Base-by-base conservation (phyloP, 2,888 invertebrate genomes). In the Augochlorella aurata region DNA sequence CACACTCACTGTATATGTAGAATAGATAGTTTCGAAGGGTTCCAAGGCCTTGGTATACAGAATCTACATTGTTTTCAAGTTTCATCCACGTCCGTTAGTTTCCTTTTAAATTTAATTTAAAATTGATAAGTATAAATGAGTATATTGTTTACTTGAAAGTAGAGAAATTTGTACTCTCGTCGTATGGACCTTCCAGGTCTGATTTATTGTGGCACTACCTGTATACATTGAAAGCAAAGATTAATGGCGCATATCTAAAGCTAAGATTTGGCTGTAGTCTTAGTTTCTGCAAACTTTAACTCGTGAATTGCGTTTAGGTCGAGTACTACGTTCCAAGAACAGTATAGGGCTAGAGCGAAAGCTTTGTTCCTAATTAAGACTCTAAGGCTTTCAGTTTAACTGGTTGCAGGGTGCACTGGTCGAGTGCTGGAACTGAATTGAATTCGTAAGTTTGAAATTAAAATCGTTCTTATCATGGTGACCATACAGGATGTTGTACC, bases 281-380 rank as follows among this genome's bases (percentile, higher is more conserved):
- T 47, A 47, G 24, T 21, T 74, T 38, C 49, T 14, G 49, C 58
- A 58, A 67, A 75, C 76, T 67, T 67, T 52, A 54, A 66, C 75
- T 44, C 18, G 47, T 38, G 50, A 67, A 67, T 67, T 75, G 52
- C 66, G 54, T 77, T 77, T 74, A 77, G 24, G 49, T 50, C 7
- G 58, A 75, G 44, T 67, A 49, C 67, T 67, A n/a, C 21, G 49
- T 67, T 68, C 24, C n/a, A 50, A 44, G 47, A 44, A 50, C 24
- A 16, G 9, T 44, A 45, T 16, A 67, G 44, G 50, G 49, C 52
- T 47, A 58, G 24, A 58, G 54, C 21, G 47, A 21, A 38, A n/a
- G 54, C 38, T 66, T 54, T 74, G 63, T 58, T 52, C 58, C 47
- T 77, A 65, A 77, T 77, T 65, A 69, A 79, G 47, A 65, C n/a